Evolutionary conservation across 2,797 vertebrate species (phyloP), one percentile per base, ranked within the genome.

Genomic region (Craterocephalus amniculus): DNA sequence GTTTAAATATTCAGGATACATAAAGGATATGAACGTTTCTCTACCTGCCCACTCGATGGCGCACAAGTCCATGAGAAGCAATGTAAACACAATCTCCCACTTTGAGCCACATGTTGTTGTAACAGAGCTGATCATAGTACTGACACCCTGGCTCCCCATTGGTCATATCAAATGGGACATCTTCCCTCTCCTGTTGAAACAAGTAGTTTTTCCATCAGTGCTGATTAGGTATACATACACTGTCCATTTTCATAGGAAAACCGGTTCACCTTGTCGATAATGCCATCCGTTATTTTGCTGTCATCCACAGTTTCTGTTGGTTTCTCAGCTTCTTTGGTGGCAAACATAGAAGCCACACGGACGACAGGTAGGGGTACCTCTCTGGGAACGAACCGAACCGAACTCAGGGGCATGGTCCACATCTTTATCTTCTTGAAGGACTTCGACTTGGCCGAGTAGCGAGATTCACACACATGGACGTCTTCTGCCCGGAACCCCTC

Each of bases 401-500:
- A 97, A 90, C 96, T 98, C 74, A 98, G 83, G 6, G 98, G 97
- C 97, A 99, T 98, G 56, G 97, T 95, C 98, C 98, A 99, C 87
- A 99, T 87, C 76, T 99, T 99, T 90, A 99, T 99, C 93, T 99
- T 99, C 87, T 99, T 99, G 86, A 99, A 99, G 69, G 97, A 96
- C 80, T 99, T 99, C 34, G 97, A 95, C 90, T 99, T 99, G 0
- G 98, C 97, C 12, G 97, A 99, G 83, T 99, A 99, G 58, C 98
- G 96, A 0, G 98, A 99, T 86, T 99, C 98, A 0, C 98, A 99
- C 51, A 99, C 97, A 49, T 95, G 98, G 40, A 99, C 96, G 63
- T 99, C 97, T 63, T 99, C 98, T 9, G 96, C 92, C 82, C 95
- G 91, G 84, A 99, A 99, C 88, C 93, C 96, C 76, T 99, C 97